phyloP scores from a whole-genome alignment of 2,888 invertebrate species.

The Thelaira solivaga region DNA sequence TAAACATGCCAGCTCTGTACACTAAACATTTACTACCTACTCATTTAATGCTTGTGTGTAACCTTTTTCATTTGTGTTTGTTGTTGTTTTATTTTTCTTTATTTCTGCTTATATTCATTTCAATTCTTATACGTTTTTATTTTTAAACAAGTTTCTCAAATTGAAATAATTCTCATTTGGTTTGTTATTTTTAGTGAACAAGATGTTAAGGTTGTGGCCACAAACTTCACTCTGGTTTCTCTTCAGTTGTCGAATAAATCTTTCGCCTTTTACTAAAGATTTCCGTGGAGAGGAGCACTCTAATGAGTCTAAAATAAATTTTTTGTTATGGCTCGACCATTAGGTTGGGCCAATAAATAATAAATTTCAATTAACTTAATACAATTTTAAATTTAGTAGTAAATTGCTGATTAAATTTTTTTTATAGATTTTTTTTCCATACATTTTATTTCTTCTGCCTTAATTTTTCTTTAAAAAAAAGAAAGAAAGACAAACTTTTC shows the following conservation, averaged over 20 bases:
- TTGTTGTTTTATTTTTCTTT: background rate
- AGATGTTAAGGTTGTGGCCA: background rate
- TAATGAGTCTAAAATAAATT: constrained; percentile 63
- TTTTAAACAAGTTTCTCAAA: too few relatives aligned
- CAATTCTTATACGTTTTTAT: background rate
- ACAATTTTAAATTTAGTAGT: background rate
- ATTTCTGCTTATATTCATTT: background rate
- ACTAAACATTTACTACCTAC: constrained; percentile 3
- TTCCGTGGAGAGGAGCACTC: constrained; percentile 67
- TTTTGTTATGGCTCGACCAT: constrained; percentile 37
- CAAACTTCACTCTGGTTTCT: constrained; percentile 62
- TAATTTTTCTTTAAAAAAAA: too few relatives aligned
- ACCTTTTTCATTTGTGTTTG: background rate
- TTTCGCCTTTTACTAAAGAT: constrained; percentile 68
- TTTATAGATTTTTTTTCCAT: too few relatives aligned
- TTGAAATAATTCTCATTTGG: constrained; percentile 44
- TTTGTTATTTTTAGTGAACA: background rate
- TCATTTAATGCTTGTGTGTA: too few relatives aligned
- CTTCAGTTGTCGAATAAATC: constrained; percentile 68
- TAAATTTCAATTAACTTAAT: constrained; percentile 25
- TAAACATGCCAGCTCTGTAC: constrained; percentile 19
- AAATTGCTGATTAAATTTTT: too few relatives aligned
- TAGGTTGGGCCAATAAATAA: constrained; percentile 40
- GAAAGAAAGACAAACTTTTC: too few relatives aligned
- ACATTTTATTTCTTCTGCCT: too few relatives aligned